Base-by-base conservation (phyloP, 2,797 vertebrate species). In the Syngnathus acus region DNA sequence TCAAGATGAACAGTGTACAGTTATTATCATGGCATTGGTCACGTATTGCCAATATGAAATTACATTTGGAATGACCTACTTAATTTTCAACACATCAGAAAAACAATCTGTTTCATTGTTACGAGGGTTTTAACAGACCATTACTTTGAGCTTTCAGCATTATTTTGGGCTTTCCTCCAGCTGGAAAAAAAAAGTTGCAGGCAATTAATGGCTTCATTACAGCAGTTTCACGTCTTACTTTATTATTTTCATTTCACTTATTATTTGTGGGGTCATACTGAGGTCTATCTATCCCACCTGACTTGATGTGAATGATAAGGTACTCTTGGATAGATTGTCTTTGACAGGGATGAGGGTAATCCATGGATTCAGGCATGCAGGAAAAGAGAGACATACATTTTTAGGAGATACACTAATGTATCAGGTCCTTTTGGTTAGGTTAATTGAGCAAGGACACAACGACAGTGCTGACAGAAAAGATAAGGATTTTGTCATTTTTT, bases 51-150 rank as follows among this genome's bases (percentile, higher is more conserved):
- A 32, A 62, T 45, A 9, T 66, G 37, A 81, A 70, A 82, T 65
- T n/a, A 69, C 67, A 73, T 72, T 59, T 58, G 72, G 68, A 64
- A 39, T 64, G 65, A 76, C 69, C 61, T 5, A 13, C 62, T 67
- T 73, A 58, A 78, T 82, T 72, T 74, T 68, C 74, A 79, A 65
- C 69, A 78, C 71, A 40, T 32, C 61, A 51, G 73, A 62, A 68
- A 76, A 67, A 79, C 61, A 74, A 66, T 60, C 50, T 7, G 47
- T 40, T 72, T 74, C 48, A 72, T 62, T 70, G 73, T 66, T 74
- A 57, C 54, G 42, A 65, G 21, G 32, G 38, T 51, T 54, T 62
- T 72, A 32, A 32, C 14, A 43, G 57, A 59, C 19, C 57, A 53
- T 67, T 32, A 50, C 55, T 58, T 74, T 40, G 57, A 59, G 32